phyloP scores from a whole-genome alignment of 2,113 vertebrate species.

The Actenoides lindsayi region DNA sequence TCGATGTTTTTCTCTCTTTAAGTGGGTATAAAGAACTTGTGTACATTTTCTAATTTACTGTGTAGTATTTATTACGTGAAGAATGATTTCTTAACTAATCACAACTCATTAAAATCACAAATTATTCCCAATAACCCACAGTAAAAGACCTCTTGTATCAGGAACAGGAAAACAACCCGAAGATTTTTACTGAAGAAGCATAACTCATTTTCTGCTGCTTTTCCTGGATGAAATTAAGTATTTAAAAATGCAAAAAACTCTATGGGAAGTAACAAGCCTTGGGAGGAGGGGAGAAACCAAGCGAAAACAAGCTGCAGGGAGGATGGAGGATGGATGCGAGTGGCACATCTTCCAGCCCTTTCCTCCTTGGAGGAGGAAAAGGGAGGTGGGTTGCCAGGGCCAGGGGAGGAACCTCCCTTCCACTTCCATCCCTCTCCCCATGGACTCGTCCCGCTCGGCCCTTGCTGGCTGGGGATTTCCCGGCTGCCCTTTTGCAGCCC shows the following conservation, averaged over 20 bases:
- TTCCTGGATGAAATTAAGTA: constrained; percentile 27
- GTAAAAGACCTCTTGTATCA: constrained; percentile 49
- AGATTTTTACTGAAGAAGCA: constrained; percentile 14
- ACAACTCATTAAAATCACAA: constrained; percentile 72
- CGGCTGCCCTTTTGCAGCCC: not conserved
- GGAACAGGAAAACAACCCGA: constrained; percentile 20
- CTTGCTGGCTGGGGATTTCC: fast-evolving
- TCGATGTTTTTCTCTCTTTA: constrained; percentile 63
- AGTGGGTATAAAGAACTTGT: constrained; percentile 69
- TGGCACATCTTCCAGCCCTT: not conserved
- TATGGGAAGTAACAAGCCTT: not conserved
- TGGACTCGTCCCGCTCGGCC: not conserved
- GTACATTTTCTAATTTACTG: constrained; percentile 75
- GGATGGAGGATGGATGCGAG: not conserved
- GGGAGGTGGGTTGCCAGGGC: not conserved
- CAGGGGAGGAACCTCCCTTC: not conserved
- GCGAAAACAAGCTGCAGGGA: not conserved
- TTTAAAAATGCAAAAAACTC: not conserved
- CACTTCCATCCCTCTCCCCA: not conserved
- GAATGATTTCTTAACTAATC: constrained; percentile 70
- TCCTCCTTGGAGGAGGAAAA: not conserved
- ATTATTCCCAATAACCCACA: constrained; percentile 67
- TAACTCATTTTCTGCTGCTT: constrained; percentile 37
- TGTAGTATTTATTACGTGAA: constrained; percentile 68
- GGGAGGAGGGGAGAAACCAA: not conserved